Conservation (phyloP, 92 coral and sea anemone species). For the Anthopleura xanthogrammica region DNA sequence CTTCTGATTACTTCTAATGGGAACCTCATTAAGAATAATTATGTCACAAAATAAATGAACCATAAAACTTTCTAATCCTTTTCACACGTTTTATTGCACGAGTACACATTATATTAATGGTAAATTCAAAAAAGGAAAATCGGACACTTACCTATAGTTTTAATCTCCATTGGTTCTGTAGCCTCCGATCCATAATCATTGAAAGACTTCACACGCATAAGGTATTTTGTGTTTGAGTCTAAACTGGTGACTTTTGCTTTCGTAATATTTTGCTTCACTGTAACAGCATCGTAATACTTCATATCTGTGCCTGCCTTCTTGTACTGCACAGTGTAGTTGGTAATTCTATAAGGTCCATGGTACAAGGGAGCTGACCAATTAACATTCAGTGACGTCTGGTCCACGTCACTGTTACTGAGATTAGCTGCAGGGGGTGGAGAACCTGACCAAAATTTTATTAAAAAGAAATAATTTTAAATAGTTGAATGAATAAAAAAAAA, state of each 20-base stretch:
- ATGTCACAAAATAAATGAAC: too few species aligned
- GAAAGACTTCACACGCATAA: constrained; percentile 18
- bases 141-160: constrained; percentile 2
- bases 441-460: not conserved
- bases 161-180: constrained; percentile 1
- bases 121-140: too few species aligned
- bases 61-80: too few species aligned
- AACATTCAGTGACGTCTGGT: not conserved
- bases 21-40: too few species aligned
- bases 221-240: constrained; percentile 2
- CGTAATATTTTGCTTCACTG: not conserved
- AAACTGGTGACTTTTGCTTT: not conserved
- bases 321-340: constrained; percentile 27
- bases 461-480: too few species aligned
- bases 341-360: constrained; percentile 17
- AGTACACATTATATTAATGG: too few species aligned
- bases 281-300: constrained; percentile 16
- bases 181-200: constrained; percentile 12
- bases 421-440: constrained; percentile 6
- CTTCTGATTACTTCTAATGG: too few species aligned
- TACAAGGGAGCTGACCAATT: constrained; percentile 16
- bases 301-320: constrained; percentile 18
- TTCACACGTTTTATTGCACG: too few species aligned
- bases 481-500: too few species aligned
- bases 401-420: constrained; percentile 4